phyloP scores from a whole-genome alignment of 2,888 invertebrate genomes.

The Cantharis rufa region DNA sequence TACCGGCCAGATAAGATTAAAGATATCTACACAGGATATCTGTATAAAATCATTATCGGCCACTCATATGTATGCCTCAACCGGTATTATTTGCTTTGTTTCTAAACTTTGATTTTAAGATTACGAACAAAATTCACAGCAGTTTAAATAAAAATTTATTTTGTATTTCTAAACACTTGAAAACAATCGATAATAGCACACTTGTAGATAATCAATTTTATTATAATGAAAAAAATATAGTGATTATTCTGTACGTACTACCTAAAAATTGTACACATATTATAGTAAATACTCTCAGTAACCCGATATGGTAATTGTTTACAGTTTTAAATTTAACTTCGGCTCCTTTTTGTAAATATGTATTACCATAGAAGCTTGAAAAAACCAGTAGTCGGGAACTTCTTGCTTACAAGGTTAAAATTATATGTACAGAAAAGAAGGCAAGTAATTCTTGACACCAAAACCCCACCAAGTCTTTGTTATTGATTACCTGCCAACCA shows the following conservation, averaged over 20 bases:
- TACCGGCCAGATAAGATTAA: neutral
- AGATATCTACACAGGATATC: neutral
- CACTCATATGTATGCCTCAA: neutral
- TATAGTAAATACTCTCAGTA: neutral
- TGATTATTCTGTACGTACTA: too few relatives aligned
- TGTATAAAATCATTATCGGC: neutral
- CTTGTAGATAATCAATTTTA: neutral
- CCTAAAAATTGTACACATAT: too few relatives aligned
- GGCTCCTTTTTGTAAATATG: conserved; percentile 8
- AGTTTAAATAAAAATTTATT: neutral
- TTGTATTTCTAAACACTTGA: neutral
- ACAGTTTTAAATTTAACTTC: neutral
- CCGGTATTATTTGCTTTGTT: neutral
- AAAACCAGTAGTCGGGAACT: conserved; percentile 33
- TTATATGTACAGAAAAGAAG: conserved; percentile 47
- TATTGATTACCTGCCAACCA: conserved; percentile 55
- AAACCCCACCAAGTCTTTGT: conserved; percentile 38
- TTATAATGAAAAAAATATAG: too few relatives aligned
- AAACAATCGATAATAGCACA: neutral
- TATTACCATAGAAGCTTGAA: conserved; percentile 11
- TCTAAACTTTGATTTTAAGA: neutral
- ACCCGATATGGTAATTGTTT: neutral
- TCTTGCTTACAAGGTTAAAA: conserved; percentile 45
- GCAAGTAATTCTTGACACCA: conserved; percentile 44
- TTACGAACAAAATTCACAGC: neutral